A percentile compares a stretch with the other conserved stretches of the same genome.
Evolutionary conservation across 2,113 vertebrate genomes (phyloP).

Genomic region (Microtus pennsylvanicus): DNA sequence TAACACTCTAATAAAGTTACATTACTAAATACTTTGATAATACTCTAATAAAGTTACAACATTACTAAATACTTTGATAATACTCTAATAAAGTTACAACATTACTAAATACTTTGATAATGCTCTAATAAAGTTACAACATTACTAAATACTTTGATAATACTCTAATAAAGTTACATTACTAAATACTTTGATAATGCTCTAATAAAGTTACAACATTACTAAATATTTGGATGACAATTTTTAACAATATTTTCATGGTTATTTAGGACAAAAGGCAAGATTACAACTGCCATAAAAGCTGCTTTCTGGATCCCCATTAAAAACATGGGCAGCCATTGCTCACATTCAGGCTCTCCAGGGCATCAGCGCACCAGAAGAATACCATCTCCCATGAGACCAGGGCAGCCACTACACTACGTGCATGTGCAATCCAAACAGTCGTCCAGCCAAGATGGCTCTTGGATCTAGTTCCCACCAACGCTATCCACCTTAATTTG

Average conservation of each 20-base stretch:
- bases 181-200: neutral
- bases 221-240: neutral
- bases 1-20: neutral
- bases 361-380: neutral
- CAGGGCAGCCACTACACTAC: neutral
- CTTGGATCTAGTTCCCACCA: neutral
- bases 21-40: neutral
- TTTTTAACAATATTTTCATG: neutral
- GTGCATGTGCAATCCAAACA: neutral
- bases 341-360: neutral
- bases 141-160: neutral
- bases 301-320: neutral
- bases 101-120: neutral
- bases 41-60: neutral
- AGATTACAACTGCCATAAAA: neutral
- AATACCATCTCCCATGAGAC: neutral
- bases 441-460: neutral
- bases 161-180: neutral
- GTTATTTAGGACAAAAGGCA: neutral
- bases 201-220: slow-evolving; percentile 46
- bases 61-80: neutral
- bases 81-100: neutral
- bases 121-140: neutral
- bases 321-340: neutral
- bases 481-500: neutral